Evolutionary conservation across 2,888 invertebrate species (phyloP).

Genomic region (Drosophila hamatofila): DNA sequence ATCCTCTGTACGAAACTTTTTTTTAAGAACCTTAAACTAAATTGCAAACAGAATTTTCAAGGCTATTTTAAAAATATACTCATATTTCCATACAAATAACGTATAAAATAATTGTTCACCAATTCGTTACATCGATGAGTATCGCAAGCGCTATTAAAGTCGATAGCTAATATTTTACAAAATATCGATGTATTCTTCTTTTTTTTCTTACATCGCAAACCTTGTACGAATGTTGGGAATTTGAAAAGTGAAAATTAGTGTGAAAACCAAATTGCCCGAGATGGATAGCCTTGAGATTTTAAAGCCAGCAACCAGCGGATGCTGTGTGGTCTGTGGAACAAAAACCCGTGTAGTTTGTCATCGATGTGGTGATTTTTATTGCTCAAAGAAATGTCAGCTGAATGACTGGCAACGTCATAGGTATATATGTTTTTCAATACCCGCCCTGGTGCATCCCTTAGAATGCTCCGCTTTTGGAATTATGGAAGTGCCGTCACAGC

Average conservation of each 20-base stretch:
- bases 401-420: constrained; percentile 63
- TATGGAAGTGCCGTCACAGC: neutral
- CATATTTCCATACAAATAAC: neutral
- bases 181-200: constrained; percentile 6
- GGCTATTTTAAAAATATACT: neutral
- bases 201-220: neutral
- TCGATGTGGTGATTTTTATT: constrained; percentile 66
- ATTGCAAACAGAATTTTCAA: neutral
- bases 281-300: constrained; percentile 6
- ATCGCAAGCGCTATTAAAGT: neutral
- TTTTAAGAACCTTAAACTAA: neutral
- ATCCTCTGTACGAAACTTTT: neutral
- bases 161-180: neutral
- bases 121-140: neutral
- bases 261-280: neutral
- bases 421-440: constrained; percentile 63
- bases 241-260: constrained; percentile 1
- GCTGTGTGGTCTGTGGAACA: constrained; percentile 44
- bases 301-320: constrained; percentile 12
- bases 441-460: constrained; percentile 53
- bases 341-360: constrained; percentile 41
- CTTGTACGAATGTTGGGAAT: neutral
- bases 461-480: constrained; percentile 30
- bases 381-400: constrained; percentile 46
- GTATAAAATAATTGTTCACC: neutral